phyloP scores from a whole-genome alignment of 2,113 vertebrate species.

The Mobula birostris region DNA sequence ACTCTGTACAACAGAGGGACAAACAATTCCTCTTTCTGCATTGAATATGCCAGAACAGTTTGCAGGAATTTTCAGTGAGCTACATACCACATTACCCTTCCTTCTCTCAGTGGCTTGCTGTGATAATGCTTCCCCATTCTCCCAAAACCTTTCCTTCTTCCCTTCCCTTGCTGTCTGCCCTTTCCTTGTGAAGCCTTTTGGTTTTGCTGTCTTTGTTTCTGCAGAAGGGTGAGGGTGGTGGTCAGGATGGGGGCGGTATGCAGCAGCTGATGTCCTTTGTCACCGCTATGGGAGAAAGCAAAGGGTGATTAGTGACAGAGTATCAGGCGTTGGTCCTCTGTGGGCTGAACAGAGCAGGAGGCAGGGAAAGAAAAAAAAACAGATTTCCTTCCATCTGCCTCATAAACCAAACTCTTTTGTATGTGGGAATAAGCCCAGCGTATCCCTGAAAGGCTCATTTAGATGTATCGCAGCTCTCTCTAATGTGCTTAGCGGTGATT shows the following conservation, averaged over 20 bases:
- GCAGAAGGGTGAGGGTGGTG: not conserved
- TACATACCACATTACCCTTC: not conserved
- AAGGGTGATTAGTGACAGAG: not conserved
- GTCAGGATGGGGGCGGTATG: not conserved
- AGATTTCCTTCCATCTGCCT: not conserved
- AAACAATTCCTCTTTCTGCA: not conserved
- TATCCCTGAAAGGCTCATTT: not conserved
- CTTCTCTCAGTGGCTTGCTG: not conserved
- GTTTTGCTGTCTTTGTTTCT: not conserved
- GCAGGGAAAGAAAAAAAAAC: not conserved
- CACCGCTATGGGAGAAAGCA: not conserved
- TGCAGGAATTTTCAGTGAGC: not conserved
- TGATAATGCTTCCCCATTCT: not conserved
- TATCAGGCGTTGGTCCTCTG: too few species aligned
- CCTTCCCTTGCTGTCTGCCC: not conserved
- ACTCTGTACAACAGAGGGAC: not conserved
- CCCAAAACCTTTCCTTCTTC: too few species aligned
- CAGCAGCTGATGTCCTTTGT: not conserved
- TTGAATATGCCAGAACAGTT: too few species aligned
- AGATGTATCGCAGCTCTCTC: not conserved
- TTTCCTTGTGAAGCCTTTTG: too few species aligned
- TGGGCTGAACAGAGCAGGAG: not conserved
- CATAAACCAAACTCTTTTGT: not conserved
- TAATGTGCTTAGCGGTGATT: not conserved
- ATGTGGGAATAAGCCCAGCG: not conserved